Percentiles rank a stretch among this genome's conserved stretches.
Conservation (phyloP, 2,797 vertebrate genomes). For the Merluccius polli region DNA sequence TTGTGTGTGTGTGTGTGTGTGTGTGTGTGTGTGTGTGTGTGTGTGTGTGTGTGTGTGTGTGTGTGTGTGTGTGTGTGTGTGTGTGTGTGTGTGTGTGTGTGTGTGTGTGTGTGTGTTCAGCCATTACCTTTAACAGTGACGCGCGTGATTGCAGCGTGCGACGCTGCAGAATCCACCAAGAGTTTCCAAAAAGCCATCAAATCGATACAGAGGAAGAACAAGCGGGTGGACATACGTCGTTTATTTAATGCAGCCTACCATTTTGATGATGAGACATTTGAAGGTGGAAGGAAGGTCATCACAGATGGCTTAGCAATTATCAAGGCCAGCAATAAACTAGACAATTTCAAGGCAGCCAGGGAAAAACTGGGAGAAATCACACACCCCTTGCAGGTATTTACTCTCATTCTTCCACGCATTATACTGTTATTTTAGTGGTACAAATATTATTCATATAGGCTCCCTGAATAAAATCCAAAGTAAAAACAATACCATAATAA, state of each 20-base stretch:
- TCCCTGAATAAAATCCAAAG: too few relatives aligned
- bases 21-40: neutral
- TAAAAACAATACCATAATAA: too few relatives aligned
- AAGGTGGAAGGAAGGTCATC: neutral
- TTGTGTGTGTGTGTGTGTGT: too few relatives aligned
- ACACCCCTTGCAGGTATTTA: neutral
- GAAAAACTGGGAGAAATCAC: neutral
- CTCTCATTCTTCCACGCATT: neutral
- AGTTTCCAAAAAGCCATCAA: neutral
- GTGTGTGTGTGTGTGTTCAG: neutral
- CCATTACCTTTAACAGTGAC: neutral
- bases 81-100: slow-evolving; percentile 2
- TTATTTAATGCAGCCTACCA: neutral
- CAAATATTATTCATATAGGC: too few relatives aligned
- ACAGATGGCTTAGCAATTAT: neutral
- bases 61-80: neutral
- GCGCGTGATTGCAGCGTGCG: neutral
- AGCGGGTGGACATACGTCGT: neutral
- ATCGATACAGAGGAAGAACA: neutral
- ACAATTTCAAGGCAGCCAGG: neutral
- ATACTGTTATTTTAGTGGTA: neutral
- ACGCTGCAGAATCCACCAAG: neutral
- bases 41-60: neutral
- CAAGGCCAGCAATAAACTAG: neutral
- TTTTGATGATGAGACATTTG: neutral